Evolutionary conservation across 2,888 invertebrate species (phyloP).

Genomic region (Phasia obesa): DNA sequence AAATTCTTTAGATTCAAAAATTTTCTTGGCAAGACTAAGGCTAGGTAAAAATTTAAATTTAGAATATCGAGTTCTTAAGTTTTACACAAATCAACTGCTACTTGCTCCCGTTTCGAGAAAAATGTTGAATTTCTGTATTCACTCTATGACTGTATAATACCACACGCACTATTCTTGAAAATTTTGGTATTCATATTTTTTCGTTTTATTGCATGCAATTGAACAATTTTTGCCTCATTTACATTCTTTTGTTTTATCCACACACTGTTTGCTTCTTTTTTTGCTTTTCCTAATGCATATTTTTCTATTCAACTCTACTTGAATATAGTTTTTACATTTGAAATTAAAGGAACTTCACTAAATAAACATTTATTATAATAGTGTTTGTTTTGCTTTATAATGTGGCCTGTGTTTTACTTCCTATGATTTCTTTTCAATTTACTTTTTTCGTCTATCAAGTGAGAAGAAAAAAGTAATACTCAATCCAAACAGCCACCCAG

Average conservation of each 20-base stretch:
- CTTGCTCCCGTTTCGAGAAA: neutral
- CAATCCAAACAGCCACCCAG: constrained; percentile 43
- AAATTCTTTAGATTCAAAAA: no score
- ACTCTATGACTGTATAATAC: neutral
- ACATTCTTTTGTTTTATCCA: constrained; percentile 61
- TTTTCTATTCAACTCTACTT: constrained; percentile 29
- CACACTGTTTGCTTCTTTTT: constrained; percentile 54
- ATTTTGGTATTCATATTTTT: neutral
- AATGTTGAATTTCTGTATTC: neutral
- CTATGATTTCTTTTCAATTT: constrained; percentile 55
- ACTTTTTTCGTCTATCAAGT: constrained; percentile 39
- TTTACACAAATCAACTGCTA: neutral
- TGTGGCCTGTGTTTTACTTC: constrained; percentile 36
- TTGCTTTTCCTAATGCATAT: constrained; percentile 7
- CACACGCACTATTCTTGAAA: neutral
- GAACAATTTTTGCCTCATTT: constrained; percentile 25
- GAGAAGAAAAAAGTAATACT: constrained; percentile 2
- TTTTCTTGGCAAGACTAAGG: no score
- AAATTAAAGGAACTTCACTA: constrained; percentile 52
- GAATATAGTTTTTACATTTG: constrained; percentile 4
- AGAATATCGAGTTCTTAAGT: neutral
- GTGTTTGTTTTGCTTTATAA: constrained; percentile 35
- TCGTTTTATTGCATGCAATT: constrained; percentile 25
- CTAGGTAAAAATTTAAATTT: no score
- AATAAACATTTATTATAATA: constrained; percentile 59